Evolutionary conservation across 1,140 invertebrate species (phyloP).

Genomic region (Portunus trituberculatus): DNA sequence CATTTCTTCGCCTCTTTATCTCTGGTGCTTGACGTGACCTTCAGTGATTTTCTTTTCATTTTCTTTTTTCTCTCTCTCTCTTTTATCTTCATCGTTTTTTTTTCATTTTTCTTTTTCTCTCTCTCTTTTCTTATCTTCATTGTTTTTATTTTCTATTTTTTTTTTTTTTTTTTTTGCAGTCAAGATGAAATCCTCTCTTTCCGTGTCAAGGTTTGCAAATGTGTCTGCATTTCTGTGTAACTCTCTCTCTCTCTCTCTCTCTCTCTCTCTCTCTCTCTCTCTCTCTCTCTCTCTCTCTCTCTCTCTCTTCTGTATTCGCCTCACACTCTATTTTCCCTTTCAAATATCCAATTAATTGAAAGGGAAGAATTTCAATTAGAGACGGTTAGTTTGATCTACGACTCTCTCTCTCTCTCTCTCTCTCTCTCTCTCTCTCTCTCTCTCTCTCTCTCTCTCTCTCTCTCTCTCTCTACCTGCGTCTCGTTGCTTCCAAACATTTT

Average conservation of each 20-base stretch:
- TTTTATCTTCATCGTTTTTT: too few relatives aligned
- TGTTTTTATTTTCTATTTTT: too few relatives aligned
- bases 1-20: too few relatives aligned
- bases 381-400: constrained; percentile 52
- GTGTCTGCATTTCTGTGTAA: background rate
- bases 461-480: background rate
- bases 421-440: constrained; percentile 45
- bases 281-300: constrained; percentile 34
- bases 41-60: too few relatives aligned
- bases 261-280: constrained; percentile 15
- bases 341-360: constrained; percentile 60
- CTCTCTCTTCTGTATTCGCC: background rate
- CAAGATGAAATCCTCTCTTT: background rate
- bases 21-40: too few relatives aligned
- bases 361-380: constrained; percentile 57
- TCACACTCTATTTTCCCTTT: constrained; percentile 63
- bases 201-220: too few relatives aligned
- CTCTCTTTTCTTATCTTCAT: too few relatives aligned
- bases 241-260: constrained; percentile 35
- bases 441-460: constrained; percentile 37
- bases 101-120: too few relatives aligned
- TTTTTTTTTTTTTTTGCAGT: background rate
- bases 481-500: background rate
- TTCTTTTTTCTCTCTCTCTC: too few relatives aligned
- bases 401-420: constrained; percentile 31